Conservation (phyloP, 2,888 invertebrate genomes). For the Ephialtes manifestator region DNA sequence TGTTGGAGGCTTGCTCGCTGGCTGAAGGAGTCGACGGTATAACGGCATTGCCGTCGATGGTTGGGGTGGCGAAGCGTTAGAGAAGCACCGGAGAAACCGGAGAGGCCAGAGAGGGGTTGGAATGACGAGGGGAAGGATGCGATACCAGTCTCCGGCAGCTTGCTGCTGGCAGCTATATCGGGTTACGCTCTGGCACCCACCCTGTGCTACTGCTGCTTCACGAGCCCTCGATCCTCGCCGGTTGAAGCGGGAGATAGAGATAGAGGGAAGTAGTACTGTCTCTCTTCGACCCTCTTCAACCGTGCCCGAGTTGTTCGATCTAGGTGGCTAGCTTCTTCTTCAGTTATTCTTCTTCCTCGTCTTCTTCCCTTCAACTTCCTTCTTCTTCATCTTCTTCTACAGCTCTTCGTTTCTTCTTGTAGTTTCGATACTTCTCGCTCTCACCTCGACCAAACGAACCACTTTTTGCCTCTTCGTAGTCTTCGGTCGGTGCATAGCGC, state of each 20-base stretch:
- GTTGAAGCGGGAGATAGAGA: constrained; percentile 46
- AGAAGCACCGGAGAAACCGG: constrained; percentile 44
- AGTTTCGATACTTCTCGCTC: constrained; percentile 21
- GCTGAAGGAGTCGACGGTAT: constrained; percentile 44
- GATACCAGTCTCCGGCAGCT: constrained; percentile 72
- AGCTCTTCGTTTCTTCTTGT: constrained; percentile 1
- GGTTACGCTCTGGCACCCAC: constrained; percentile 78
- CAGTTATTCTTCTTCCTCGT: constrained; percentile 37
- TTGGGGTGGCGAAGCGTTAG: constrained; percentile 49
- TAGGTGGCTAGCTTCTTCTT: constrained; percentile 22
- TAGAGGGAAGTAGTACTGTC: constrained; percentile 29
- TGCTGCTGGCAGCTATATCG: constrained; percentile 79
- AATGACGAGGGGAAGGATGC: constrained; percentile 63
- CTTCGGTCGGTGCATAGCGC: constrained; percentile 24
- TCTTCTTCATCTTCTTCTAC: background rate
- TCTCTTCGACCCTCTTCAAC: constrained; percentile 53
- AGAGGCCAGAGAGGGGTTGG: constrained; percentile 29
- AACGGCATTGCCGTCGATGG: constrained; percentile 49
- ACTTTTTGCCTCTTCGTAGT: background rate
- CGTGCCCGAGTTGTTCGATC: constrained; percentile 66
- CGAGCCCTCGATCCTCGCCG: constrained; percentile 57
- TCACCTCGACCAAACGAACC: constrained; percentile 44
- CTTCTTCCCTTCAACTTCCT: constrained; percentile 3
- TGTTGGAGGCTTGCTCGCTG: constrained; percentile 45
- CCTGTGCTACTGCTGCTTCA: constrained; percentile 48